phyloP scores from a whole-genome alignment of 2,888 invertebrate species.

The Amitus sp. region DNA sequence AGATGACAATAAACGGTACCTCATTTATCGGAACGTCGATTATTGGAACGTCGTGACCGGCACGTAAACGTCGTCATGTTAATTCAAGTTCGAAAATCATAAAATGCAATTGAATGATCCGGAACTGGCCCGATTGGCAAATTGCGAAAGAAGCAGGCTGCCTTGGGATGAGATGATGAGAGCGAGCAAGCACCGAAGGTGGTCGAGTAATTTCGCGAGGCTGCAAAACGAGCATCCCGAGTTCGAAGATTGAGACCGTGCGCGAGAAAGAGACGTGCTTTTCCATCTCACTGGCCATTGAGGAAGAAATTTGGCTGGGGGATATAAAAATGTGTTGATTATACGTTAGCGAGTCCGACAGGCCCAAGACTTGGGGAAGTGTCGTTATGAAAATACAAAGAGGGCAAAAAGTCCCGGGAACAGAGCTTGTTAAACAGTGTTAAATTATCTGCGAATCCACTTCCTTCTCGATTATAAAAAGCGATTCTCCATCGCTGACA shows the following conservation, averaged over 20 bases:
- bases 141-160: slow-evolving; percentile 55
- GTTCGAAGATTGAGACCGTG: slow-evolving; percentile 19
- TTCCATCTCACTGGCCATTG: slow-evolving; percentile 48
- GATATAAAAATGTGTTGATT: slow-evolving; percentile 66
- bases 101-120: slow-evolving; percentile 63
- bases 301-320: slow-evolving; percentile 60
- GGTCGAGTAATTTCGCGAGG: slow-evolving; percentile 64
- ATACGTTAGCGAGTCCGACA: slow-evolving; percentile 55
- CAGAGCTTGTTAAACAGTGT: slow-evolving; percentile 55
- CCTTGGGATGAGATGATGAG: slow-evolving; percentile 25
- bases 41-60: slow-evolving; percentile 24
- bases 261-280: slow-evolving; percentile 10
- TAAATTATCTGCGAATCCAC: slow-evolving; percentile 35
- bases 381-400: slow-evolving; percentile 59
- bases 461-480: slow-evolving; percentile 36
- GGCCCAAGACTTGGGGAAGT: slow-evolving; percentile 38
- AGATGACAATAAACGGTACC: no score
- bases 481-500: no score
- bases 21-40: no score
- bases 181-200: slow-evolving; percentile 62
- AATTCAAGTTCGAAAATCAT: slow-evolving; percentile 62
- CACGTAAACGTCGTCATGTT: slow-evolving; percentile 46
- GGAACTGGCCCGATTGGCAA: slow-evolving; percentile 55
- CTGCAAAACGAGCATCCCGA: slow-evolving; percentile 49
- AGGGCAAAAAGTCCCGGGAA: slow-evolving; percentile 24